Evolutionary conservation across 2,888 invertebrate genomes (phyloP).

Genomic region (Hypercompe scribonia): DNA sequence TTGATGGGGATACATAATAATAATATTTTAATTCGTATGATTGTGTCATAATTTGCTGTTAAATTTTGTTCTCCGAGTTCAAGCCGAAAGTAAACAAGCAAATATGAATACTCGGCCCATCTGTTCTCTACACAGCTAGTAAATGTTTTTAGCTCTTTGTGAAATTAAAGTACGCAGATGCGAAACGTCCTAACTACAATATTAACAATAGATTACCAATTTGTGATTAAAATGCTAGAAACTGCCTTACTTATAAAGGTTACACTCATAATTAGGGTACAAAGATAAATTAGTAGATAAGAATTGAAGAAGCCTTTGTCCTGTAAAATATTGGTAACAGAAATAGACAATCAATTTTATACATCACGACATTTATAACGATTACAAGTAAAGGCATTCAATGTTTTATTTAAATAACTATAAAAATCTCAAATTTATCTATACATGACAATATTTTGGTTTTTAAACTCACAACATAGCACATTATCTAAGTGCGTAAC

Average conservation of each 20-base stretch:
- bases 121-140: background rate
- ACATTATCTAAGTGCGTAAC: slow-evolving; percentile 52
- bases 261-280: slow-evolving; percentile 24
- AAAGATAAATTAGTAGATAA: slow-evolving; percentile 4
- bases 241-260: slow-evolving; percentile 47
- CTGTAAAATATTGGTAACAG: slow-evolving; percentile 14
- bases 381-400: slow-evolving; percentile 50
- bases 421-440: slow-evolving; percentile 50
- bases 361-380: slow-evolving; percentile 38
- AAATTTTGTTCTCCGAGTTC: slow-evolving; percentile 42
- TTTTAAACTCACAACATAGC: slow-evolving; percentile 51
- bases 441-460: slow-evolving; percentile 57
- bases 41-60: slow-evolving; percentile 39
- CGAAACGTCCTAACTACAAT: slow-evolving; percentile 24
- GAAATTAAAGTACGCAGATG: background rate
- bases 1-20: slow-evolving; percentile 34
- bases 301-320: slow-evolving; percentile 9
- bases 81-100: slow-evolving; percentile 11
- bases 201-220: slow-evolving; percentile 39
- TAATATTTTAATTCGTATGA: slow-evolving; percentile 42
- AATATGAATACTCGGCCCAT: slow-evolving; percentile 7
- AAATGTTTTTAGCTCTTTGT: background rate
- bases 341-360: slow-evolving; percentile 35
- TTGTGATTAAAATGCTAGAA: slow-evolving; percentile 40
- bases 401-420: slow-evolving; percentile 30